Base-by-base conservation (phyloP, 2,888 invertebrate species). In the Andrena camellia region DNA sequence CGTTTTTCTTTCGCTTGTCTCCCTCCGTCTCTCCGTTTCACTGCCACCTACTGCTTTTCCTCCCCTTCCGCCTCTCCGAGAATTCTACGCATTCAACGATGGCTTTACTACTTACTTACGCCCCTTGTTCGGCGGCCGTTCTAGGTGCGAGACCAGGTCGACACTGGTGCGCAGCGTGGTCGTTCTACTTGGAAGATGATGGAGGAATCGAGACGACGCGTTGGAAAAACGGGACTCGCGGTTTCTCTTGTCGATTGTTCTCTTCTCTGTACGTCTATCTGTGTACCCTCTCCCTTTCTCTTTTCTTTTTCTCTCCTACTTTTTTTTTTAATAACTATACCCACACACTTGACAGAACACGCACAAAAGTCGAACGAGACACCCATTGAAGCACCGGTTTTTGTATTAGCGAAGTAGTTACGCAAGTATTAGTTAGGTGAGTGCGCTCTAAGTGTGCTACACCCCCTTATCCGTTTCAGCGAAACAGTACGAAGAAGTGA, bases 401-500 rank as follows among this genome's bases (percentile, higher is more conserved):
- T 76, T 81, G 31, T 85, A 88, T 86, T 80, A 88, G 88, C 88
- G 78, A 57, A 84, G 80, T 88, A 81, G 78, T 82, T 74, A 89
- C 83, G 85, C 85, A 86, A 81, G 88, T 88, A 89, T 88, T 88
- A 89, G 89, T 89, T 69, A 42, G 80, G 83, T 69, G 86, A 87
- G 87, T 85, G 87, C 86, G 87, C 80, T 81, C 48, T 70, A 70
- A 31, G 81, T 83, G 83, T 86, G 83, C 86, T 89, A 89, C 86
- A 87, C 86, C 83, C 86, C 83, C 84, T 67, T 76, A 73, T 70
- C 70, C 79, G 75, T 77, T 71, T 74, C 60, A 84, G 81, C 84
- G 84, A 78, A 81, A 88, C 85, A 86, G 81, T 88, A 88, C 86
- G 85, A 88, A 88, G 85, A 88, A 88, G 85, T 88, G 87, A 86